Conservation (phyloP, 1,140 invertebrate species). For the Idris sp. region DNA sequence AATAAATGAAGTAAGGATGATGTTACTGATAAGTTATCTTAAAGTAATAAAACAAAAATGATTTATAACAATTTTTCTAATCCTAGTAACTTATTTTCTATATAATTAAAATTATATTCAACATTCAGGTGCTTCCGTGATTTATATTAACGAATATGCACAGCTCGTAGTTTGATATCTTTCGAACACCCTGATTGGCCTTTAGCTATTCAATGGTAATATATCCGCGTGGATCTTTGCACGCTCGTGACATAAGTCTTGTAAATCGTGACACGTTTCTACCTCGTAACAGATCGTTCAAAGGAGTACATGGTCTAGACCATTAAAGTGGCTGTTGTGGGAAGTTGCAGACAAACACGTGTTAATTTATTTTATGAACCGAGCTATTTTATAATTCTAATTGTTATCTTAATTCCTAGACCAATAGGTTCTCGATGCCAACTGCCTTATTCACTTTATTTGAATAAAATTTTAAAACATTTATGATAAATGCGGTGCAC, state of each 20-base stretch:
- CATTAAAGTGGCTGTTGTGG: conserved; percentile 49
- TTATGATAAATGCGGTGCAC: conserved; percentile 23
- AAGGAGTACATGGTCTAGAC: conserved; percentile 44
- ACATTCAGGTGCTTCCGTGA: conserved; percentile 40
- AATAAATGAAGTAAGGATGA: no score
- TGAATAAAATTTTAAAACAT: conserved; percentile 33
- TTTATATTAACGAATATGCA: conserved; percentile 57
- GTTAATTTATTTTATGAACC: conserved; percentile 54
- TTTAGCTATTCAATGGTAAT: conserved; percentile 63
- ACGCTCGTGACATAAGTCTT: conserved; percentile 61
- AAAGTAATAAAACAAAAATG: no score
- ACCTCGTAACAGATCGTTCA: conserved; percentile 58
- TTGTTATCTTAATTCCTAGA: conserved; percentile 46
- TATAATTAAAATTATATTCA: no score
- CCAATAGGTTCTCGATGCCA: conserved; percentile 2
- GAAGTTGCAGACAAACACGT: conserved; percentile 45
- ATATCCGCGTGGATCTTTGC: conserved; percentile 59
- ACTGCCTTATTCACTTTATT: conserved; percentile 14
- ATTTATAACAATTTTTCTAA: no score
- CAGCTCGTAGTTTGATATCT: conserved; percentile 44
- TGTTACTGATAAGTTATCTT: no score
- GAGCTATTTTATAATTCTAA: conserved; percentile 37
- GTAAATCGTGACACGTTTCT: conserved; percentile 58
- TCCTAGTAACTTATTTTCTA: no score
- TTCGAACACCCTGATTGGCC: conserved; percentile 50